Conservation (phyloP, 2,797 vertebrate genomes). For the Botia kubotai region DNA sequence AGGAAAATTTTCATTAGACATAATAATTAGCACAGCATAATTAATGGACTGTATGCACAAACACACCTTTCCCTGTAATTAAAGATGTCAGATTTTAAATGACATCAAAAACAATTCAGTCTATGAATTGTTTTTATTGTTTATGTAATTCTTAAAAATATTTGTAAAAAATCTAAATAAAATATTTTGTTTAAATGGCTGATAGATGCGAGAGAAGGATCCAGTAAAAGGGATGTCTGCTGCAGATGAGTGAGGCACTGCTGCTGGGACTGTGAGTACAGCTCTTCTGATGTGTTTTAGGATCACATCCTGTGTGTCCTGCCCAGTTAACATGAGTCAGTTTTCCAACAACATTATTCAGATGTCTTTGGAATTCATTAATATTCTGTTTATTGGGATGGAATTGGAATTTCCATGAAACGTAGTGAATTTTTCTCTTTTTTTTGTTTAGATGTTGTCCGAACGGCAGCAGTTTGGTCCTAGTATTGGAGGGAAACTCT, state of each 20-base stretch:
- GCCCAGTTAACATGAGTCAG: neutral
- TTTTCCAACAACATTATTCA: neutral
- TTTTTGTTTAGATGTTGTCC: constrained; percentile 39
- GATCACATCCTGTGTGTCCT: neutral
- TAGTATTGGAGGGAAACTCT: constrained; percentile 31
- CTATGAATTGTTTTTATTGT: too few relatives aligned
- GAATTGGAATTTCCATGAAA: neutral
- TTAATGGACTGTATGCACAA: too few relatives aligned
- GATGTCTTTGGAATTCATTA: neutral
- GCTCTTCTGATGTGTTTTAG: neutral
- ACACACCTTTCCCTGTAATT: too few relatives aligned
- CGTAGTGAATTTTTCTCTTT: neutral
- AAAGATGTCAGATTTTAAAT: too few relatives aligned
- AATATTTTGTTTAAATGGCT: neutral
- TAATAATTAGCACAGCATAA: too few relatives aligned
- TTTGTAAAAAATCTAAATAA: neutral
- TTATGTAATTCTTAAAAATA: neutral
- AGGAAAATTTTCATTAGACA: too few relatives aligned
- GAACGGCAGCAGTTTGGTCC: constrained; percentile 43
- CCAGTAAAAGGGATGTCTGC: constrained; percentile 87
- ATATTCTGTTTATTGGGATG: neutral
- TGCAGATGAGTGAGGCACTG: constrained; percentile 74
- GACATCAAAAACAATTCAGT: too few relatives aligned
- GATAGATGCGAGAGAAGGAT: constrained; percentile 87
- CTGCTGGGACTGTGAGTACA: constrained; percentile 45